Base-by-base conservation (phyloP, 2,797 vertebrate genomes). In the Lithobates sylvaticus region DNA sequence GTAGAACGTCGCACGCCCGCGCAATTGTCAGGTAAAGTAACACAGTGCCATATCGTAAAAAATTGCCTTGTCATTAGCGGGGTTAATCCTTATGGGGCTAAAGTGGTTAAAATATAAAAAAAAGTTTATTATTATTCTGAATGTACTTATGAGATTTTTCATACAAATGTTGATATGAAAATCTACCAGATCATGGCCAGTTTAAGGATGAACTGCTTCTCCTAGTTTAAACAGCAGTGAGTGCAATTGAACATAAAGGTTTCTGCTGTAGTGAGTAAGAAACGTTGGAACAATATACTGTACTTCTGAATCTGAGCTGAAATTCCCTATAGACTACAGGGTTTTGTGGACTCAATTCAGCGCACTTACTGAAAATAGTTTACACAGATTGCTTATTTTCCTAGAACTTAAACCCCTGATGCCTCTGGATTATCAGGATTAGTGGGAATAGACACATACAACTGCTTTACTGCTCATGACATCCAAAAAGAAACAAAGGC, bases 381-480 rank as follows among this genome's bases (percentile, higher is more conserved):
- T 54, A 54, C 21, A 32, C 21, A 10, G n/a, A 32, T 54, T 36
- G 44, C 34, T 72, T 50, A 26, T 13, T 34, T 13, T 34, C 29
- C 9, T 70, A 36, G 29, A 47, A 34, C 16, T 32, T 16, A 81
- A 81, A 80, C 29, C 65, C 65, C 44, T 32, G 29, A 70, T 32
- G 26, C 78, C 42, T 70, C 10, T 70, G 79, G 79, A 81, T 81
- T 61, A 61, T 27, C 36, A 81, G 79, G 32, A 73, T 73, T 74
- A 82, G 26, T 42, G 18, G 34, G 26, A 71, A 73, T 26, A 71
- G 78, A 58, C 69, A 61, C 70, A 82, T 64, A 82, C 26, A 65
- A 73, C 54, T 64, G 69, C 69, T 81, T 39, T 73, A 42, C 69
- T 42, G 32, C 69, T n/a, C 34, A 61, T 73, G 54, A 64, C 70